Evolutionary conservation across 2,797 vertebrate genomes (phyloP).

Genomic region (Poeciliopsis paucimaculata): DNA sequence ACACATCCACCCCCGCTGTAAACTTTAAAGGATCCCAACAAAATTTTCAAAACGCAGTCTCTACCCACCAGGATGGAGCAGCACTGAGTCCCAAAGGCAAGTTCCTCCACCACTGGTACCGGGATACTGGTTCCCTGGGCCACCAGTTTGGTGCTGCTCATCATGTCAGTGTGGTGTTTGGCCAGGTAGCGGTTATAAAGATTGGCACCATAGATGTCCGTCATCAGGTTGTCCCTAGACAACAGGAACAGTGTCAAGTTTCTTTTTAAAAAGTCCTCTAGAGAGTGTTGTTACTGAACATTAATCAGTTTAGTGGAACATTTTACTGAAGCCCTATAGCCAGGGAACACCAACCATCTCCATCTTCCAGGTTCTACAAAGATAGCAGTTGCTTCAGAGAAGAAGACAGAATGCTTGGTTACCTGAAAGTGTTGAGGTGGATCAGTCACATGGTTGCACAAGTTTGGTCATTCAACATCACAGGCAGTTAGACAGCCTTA

Average conservation of each 20-base stretch:
- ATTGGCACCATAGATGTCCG: constrained; percentile 91
- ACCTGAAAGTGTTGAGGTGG: neutral
- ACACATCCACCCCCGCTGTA: neutral
- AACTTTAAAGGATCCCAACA: neutral
- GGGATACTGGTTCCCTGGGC: constrained; percentile 57
- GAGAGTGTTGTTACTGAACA: neutral
- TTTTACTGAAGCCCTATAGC: neutral
- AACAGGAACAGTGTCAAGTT: constrained; percentile 3
- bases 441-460: neutral
- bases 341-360: neutral
- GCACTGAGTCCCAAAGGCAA: constrained; percentile 75
- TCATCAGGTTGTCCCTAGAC: constrained; percentile 90
- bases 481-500: neutral
- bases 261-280: neutral
- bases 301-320: neutral
- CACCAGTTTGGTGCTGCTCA: constrained; percentile 47
- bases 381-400: neutral
- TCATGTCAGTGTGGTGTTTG: constrained; percentile 61
- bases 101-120: constrained; percentile 48
- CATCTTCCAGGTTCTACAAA: neutral
- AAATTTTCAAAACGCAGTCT: neutral
- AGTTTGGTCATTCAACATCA: neutral
- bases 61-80: constrained; percentile 64
- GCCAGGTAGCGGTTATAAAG: constrained; percentile 88
- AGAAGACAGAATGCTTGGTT: neutral